Evolutionary conservation across 2,888 invertebrate genomes (phyloP), one percentile per base, ranked within the genome.

Genomic region (Drosophila borborema): DNA sequence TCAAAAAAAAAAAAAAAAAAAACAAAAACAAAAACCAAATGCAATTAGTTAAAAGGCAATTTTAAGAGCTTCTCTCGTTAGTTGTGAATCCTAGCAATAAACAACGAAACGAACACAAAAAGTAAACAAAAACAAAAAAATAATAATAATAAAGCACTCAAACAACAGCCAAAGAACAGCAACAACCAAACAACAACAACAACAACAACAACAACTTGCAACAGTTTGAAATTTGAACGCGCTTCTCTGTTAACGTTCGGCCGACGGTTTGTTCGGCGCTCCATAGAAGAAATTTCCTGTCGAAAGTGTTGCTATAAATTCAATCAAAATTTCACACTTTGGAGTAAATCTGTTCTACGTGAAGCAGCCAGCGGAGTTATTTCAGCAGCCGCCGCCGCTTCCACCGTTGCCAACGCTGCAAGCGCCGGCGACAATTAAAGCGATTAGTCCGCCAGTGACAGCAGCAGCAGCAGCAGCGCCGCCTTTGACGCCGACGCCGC

Each of bases 261-360:
- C 82, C 83, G 83, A 85, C 88, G 72, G 69, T 66, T 64, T 54
- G 78, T 23, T 66, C 82, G 86, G 81, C 89, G 70, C 72, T 66
- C 54, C 56, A 45, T 40, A 38, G 56, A 41, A 45, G 64, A 53
- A 60, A 75, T 75, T 83, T 89, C 87, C 89, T 89, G 84, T 82
- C 86, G 85, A 80, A 87, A 76, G 90, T 89, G 91, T 92, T 90
- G 85, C 82, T 82, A 85, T 86, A 92, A 93, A 91, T 86, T 91
- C 87, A 90, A 92, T 86, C 93, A 93, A 93, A 92, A 93, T 93
- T 93, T 93, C 92, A 91, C 93, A 93, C 92, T 93, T 93, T 92
- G 93, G 93, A 93, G 92, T 93, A 92, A 93, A 93, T 92, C 92
- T 93, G 92, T 93, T 93, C 90, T 93, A 93, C 92, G 92, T 93